A percentile compares a stretch with the other conserved stretches of the same genome.
Evolutionary conservation across 2,113 vertebrate genomes (phyloP).

Genomic region (Chloropsis hardwickii): DNA sequence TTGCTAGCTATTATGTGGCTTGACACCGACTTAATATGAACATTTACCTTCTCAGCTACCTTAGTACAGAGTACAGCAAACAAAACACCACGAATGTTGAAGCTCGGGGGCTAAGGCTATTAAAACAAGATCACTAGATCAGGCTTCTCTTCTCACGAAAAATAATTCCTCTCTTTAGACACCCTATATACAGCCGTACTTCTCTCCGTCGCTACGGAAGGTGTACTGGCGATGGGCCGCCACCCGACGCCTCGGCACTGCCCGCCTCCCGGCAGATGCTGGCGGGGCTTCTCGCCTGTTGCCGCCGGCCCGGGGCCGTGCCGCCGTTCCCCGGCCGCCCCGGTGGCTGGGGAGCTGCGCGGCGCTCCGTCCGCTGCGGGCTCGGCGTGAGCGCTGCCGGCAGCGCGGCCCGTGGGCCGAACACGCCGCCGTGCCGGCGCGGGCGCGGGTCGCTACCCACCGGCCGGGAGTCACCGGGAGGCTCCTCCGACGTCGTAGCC

Average conservation of each 20-base stretch:
- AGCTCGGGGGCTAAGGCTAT: neutral
- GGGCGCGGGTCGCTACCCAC: neutral
- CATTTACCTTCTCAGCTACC: conserved; percentile 15
- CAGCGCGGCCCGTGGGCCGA: neutral
- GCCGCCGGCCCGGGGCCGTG: neutral
- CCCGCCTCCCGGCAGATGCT: neutral
- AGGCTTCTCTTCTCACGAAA: conserved; percentile 27
- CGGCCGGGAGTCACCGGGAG: neutral
- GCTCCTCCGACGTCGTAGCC: neutral
- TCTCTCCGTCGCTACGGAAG: neutral
- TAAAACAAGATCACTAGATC: neutral
- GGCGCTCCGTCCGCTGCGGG: neutral
- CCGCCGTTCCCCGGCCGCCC: no score
- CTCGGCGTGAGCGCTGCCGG: neutral
- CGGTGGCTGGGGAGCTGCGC: neutral
- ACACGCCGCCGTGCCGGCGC: neutral
- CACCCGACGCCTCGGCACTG: neutral
- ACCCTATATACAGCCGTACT: neutral
- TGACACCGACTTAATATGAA: conserved; percentile 40
- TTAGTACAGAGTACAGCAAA: conserved; percentile 35
- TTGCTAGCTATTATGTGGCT: conserved; percentile 41
- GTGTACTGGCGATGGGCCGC: neutral
- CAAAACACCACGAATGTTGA: conserved; percentile 28
- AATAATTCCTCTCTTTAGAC: conserved; percentile 38
- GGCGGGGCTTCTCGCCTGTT: neutral